Base-by-base conservation (phyloP, 2,113 vertebrate genomes). In the Scomber japonicus region DNA sequence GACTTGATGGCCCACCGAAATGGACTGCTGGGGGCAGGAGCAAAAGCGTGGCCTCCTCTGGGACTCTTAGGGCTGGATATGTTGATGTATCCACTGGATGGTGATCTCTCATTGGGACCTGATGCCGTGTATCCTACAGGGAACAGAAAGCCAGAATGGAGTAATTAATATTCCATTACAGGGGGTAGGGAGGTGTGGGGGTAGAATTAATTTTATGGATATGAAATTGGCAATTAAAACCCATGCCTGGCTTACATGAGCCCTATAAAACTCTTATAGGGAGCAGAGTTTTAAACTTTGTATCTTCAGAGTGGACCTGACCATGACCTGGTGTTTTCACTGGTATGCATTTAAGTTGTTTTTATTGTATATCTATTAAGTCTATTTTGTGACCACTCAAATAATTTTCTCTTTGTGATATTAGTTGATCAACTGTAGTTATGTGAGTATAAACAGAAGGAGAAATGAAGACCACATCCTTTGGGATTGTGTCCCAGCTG, bases 1-100 rank as follows among this genome's bases (percentile, higher is more conserved):
- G 94, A 80, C 75, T 94, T 89, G n/a, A 90, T 66, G 27, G 80
- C 71, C 94, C 89, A 91, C 6, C 60, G 71, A 53, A 93, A 90
- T 45, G 85, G 89, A 69, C 74, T 80, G 82, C 78, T 80, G 55
- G 85, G 83, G 40, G 49, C 62, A 0, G 88, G 74, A 70, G 66
- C 57, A 19, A 82, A 86, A 30, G 67, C 75, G 0, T 77, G 72
- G 1, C n/a, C 68, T 75, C 6, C 80, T 57, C 65, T 83, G 61
- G 91, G 74, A 78, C 72, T 81, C 73, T 75, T 80, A 57, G 82
- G 63, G 14, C 48, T 50, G 9, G 88, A 84, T 51, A 66, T 69
- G 81, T 88, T 91, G 77, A 70, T 71, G 46, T 71, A 72, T 53
- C 88, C 79, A 40, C 69, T 88, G n/a, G 84, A 51, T 61, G 82